phyloP scores from a whole-genome alignment of 2,888 invertebrate genomes.

The Amblyteles armatorius region DNA sequence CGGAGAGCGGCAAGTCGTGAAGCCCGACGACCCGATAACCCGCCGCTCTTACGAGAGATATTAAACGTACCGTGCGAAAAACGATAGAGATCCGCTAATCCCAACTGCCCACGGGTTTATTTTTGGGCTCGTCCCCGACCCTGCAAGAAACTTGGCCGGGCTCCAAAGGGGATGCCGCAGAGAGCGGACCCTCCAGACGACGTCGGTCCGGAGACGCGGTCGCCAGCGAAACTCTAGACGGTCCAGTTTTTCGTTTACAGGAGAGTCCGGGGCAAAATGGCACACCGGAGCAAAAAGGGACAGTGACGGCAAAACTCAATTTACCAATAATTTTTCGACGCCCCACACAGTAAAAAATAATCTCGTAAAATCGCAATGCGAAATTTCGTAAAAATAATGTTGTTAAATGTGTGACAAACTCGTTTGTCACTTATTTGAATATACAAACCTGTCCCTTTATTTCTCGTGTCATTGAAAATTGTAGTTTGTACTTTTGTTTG shows the following conservation, averaged over 20 bases:
- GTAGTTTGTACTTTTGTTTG: too few relatives aligned
- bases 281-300: too few relatives aligned
- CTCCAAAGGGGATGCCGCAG: conserved; percentile 72
- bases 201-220: conserved; percentile 28
- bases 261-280: too few relatives aligned
- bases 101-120: conserved; percentile 73
- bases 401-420: too few relatives aligned
- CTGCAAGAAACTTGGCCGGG: conserved; percentile 78
- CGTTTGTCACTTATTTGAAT: too few relatives aligned
- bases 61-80: conserved; percentile 63
- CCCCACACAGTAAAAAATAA: too few relatives aligned
- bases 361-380: too few relatives aligned
- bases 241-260: conserved; percentile 21
- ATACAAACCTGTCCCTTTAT: too few relatives aligned
- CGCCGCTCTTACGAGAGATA: conserved; percentile 23
- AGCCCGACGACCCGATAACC: conserved; percentile 27
- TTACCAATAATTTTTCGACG: too few relatives aligned
- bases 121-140: conserved; percentile 72
- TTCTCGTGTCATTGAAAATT: too few relatives aligned
- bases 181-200: conserved; percentile 32
- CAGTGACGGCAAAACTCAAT: too few relatives aligned
- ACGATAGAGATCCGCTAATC: conserved; percentile 76
- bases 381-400: too few relatives aligned
- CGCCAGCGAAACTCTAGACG: conserved; percentile 50
- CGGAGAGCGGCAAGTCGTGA: conserved; percentile 32